phyloP scores from a whole-genome alignment of 2,888 invertebrate species.

The Ashinkailepas kermadecensis region DNA sequence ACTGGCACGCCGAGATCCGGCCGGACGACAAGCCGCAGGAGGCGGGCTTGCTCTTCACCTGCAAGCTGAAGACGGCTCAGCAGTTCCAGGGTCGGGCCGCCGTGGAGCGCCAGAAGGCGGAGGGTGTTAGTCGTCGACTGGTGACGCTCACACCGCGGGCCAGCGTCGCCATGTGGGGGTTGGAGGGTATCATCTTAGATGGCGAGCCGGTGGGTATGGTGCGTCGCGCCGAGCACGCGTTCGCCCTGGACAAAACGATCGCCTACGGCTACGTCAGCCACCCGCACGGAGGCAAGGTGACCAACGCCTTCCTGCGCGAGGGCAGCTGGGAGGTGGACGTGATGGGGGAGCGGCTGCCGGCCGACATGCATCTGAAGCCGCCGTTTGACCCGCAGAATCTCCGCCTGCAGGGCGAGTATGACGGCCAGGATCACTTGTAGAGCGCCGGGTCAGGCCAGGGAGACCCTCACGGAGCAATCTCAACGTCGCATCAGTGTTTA shows the following conservation, averaged over 20 bases:
- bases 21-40: conserved; percentile 79
- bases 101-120: conserved; percentile 55
- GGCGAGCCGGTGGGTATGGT: conserved; percentile 68
- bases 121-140: conserved; percentile 58
- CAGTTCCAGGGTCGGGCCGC: conserved; percentile 68
- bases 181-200: conserved; percentile 65
- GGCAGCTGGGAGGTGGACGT: conserved; percentile 74
- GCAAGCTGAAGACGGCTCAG: conserved; percentile 59
- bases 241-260: conserved; percentile 51
- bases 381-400: conserved; percentile 75
- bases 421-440: conserved; percentile 29
- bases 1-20: conserved; percentile 77
- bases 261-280: conserved; percentile 51
- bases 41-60: conserved; percentile 68
- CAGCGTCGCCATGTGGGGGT: conserved; percentile 66
- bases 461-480: too few relatives aligned
- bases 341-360: conserved; percentile 63
- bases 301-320: conserved; percentile 46
- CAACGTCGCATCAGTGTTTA: too few relatives aligned
- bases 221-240: conserved; percentile 71
- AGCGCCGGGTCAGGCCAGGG: neutral
- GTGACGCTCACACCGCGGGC: conserved; percentile 49
- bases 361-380: conserved; percentile 60
- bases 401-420: conserved; percentile 57
- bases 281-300: conserved; percentile 28